Conservation (phyloP, 2,888 invertebrate genomes). For the Ferdinandea cuprea region DNA sequence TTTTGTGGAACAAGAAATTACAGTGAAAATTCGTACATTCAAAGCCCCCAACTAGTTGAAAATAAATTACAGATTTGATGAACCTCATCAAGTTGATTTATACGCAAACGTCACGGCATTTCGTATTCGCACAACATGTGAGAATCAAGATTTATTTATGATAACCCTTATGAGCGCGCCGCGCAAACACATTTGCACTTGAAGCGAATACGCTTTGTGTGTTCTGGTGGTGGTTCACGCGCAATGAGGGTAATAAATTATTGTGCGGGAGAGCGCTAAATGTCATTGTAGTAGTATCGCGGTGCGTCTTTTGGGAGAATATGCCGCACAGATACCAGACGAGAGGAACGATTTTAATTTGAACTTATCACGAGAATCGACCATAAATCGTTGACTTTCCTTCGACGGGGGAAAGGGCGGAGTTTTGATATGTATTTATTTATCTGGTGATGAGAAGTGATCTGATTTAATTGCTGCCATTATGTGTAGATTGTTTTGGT, state of each 20-base stretch:
- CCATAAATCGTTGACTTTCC: slow-evolving; percentile 36
- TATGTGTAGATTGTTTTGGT: neutral
- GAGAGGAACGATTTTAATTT: slow-evolving; percentile 53
- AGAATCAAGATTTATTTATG: slow-evolving; percentile 14
- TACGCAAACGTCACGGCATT: slow-evolving; percentile 35
- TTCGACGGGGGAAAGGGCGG: too few species aligned
- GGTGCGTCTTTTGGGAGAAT: slow-evolving; percentile 18
- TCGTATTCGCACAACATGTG: slow-evolving; percentile 23
- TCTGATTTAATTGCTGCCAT: slow-evolving; percentile 14
- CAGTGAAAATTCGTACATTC: slow-evolving; percentile 7
- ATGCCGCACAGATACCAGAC: neutral
- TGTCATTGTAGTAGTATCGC: slow-evolving; percentile 42
- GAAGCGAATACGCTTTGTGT: slow-evolving; percentile 44
- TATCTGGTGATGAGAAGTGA: slow-evolving; percentile 13
- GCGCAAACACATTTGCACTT: slow-evolving; percentile 66
- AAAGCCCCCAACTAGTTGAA: slow-evolving; percentile 1
- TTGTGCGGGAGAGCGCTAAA: slow-evolving; percentile 35
- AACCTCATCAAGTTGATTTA: slow-evolving; percentile 54
- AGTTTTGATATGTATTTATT: slow-evolving; percentile 23
- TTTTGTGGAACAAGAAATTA: too few species aligned
- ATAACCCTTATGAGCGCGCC: slow-evolving; percentile 23
- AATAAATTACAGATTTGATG: slow-evolving; percentile 38
- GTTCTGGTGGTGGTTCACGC: slow-evolving; percentile 12
- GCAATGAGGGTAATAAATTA: slow-evolving; percentile 52
- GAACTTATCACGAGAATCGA: slow-evolving; percentile 26